Percentiles rank a stretch among this genome's conserved stretches.
phyloP scores from a whole-genome alignment of 2,888 invertebrate genomes.

The Allygus modestus region DNA sequence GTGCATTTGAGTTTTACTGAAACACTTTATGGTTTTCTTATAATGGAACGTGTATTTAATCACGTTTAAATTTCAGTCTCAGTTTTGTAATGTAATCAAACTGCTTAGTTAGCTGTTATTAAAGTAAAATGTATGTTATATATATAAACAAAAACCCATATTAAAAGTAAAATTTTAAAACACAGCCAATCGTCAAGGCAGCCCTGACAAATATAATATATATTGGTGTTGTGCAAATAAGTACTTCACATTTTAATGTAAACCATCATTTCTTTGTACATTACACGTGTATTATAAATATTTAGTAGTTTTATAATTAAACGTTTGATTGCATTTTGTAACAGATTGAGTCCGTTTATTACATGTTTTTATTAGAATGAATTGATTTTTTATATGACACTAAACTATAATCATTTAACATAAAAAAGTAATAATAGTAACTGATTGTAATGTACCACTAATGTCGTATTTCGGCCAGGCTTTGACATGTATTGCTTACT shows the following conservation, averaged over 20 bases:
- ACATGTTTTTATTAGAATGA: slow-evolving; percentile 8
- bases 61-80: background rate
- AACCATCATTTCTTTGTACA: background rate
- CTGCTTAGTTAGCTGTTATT: background rate
- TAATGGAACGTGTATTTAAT: background rate
- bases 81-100: background rate
- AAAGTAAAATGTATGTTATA: background rate
- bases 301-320: background rate
- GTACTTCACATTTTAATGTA: background rate
- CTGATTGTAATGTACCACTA: background rate
- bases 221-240: slow-evolving; percentile 27
- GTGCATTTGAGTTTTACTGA: too few species aligned
- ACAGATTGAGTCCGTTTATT: background rate
- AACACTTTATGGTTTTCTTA: background rate
- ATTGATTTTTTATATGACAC: background rate
- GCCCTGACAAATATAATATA: background rate
- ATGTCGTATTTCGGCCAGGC: background rate
- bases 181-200: background rate
- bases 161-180: background rate
- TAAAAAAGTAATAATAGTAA: background rate
- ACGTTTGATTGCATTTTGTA: background rate
- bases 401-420: background rate
- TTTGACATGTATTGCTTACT: background rate
- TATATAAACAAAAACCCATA: background rate
- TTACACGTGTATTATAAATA: background rate